These are phyloP conservation scores for Luehdorfia chinensis DNA, from an alignment of 1,140 invertebrate genomes.

Conservation along the genomic window DNA sequence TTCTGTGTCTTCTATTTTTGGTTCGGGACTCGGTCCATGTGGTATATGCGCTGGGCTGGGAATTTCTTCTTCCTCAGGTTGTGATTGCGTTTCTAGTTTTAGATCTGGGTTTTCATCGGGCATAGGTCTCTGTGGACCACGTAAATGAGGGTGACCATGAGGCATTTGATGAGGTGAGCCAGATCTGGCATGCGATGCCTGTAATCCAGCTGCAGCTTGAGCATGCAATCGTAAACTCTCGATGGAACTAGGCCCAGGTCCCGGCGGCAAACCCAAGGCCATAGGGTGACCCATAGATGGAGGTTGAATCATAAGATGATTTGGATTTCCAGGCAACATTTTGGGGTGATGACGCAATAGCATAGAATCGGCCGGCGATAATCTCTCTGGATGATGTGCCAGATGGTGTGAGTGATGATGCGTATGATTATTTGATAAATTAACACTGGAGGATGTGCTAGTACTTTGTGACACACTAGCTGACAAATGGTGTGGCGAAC, in stretches of 20 bases:
- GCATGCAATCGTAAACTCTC: slow-evolving; percentile 73
- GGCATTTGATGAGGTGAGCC: slow-evolving; percentile 77
- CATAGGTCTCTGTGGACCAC: slow-evolving; percentile 65
- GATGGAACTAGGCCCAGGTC: slow-evolving; percentile 74
- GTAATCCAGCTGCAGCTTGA: slow-evolving; percentile 77
- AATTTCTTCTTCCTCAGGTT: slow-evolving; percentile 84
- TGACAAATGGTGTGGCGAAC: slow-evolving; percentile 77
- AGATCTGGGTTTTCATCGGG: slow-evolving; percentile 71
- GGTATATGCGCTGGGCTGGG: slow-evolving; percentile 86
- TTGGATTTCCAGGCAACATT: slow-evolving; percentile 79
- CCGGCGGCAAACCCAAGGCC: slow-evolving; percentile 74
- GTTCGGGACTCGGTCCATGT: slow-evolving; percentile 91
- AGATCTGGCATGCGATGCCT: slow-evolving; percentile 65
- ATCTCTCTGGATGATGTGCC: slow-evolving; percentile 74
- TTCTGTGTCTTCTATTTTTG: slow-evolving; percentile 94
- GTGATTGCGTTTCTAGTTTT: slow-evolving; percentile 72
- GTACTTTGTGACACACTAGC: slow-evolving; percentile 75
- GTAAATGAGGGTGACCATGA: slow-evolving; percentile 66
- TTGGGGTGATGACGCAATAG: slow-evolving; percentile 76
- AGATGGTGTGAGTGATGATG: slow-evolving; percentile 79
- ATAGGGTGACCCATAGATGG: slow-evolving; percentile 77
- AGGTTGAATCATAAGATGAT: slow-evolving; percentile 81
- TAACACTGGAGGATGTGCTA: slow-evolving; percentile 71
- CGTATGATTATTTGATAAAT: slow-evolving; percentile 69
- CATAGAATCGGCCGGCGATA: slow-evolving; percentile 76